Conservation (phyloP, 2,113 vertebrate genomes). For the Azemiops feae region DNA sequence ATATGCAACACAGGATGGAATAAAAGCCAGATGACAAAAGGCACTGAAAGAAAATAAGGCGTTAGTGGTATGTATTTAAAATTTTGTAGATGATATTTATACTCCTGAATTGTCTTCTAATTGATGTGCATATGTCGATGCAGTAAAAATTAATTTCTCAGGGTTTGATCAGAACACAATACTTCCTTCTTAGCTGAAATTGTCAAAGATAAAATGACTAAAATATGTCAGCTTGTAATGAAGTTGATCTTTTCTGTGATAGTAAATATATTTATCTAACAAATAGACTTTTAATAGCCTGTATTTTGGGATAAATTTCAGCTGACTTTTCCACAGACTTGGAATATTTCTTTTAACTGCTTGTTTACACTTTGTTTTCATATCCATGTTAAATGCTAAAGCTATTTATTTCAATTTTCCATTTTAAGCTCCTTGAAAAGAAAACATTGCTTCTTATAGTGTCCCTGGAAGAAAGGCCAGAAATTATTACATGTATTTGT, state of each 20-base stretch:
- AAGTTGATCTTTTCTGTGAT: constrained; percentile 57
- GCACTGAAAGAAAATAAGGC: background rate
- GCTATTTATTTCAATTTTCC: constrained; percentile 27
- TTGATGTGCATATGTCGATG: constrained; percentile 13
- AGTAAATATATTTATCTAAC: constrained; percentile 53
- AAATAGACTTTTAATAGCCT: constrained; percentile 42
- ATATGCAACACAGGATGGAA: background rate
- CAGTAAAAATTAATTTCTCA: constrained; percentile 37
- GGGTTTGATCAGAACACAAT: constrained; percentile 37
- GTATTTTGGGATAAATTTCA: constrained; percentile 61
- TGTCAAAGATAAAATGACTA: constrained; percentile 25
- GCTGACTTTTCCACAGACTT: constrained; percentile 41
- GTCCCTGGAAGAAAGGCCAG: constrained; percentile 36
- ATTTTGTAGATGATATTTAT: background rate
- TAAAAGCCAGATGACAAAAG: background rate
- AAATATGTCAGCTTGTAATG: constrained; percentile 55
- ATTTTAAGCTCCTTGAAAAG: constrained; percentile 46
- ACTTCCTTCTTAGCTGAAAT: constrained; percentile 15
- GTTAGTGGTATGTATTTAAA: background rate
- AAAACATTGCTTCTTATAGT: constrained; percentile 40
- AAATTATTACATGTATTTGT: constrained; percentile 40
- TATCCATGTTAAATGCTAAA: constrained; percentile 46
- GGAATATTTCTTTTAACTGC: constrained; percentile 45
- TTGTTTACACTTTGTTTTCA: constrained; percentile 50
- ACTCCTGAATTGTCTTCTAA: constrained; percentile 31